Conservation (phyloP, 2,888 invertebrate species). For the Neoaliturus tenellus region DNA sequence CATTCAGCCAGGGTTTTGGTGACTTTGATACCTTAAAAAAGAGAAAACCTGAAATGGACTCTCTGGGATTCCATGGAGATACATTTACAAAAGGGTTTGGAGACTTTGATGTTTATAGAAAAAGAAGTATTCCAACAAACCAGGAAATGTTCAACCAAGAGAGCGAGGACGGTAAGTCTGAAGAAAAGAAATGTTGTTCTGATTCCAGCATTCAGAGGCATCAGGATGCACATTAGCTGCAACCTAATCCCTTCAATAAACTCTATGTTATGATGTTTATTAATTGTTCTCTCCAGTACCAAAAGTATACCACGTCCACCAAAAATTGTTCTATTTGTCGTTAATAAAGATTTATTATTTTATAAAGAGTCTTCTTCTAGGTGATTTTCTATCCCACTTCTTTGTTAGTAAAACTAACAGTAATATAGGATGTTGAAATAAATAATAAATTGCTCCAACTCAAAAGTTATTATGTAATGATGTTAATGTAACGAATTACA, state of each 20-base stretch:
- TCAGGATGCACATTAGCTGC: neutral
- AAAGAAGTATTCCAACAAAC: conserved; percentile 59
- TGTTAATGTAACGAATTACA: too few relatives aligned
- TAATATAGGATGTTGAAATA: too few relatives aligned
- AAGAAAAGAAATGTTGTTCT: conserved; percentile 46
- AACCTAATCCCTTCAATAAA: conserved; percentile 6
- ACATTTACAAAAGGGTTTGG: conserved; percentile 70
- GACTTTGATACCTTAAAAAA: conserved; percentile 68
- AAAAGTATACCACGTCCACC: too few relatives aligned
- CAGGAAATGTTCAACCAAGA: neutral
- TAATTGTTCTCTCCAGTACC: conserved; percentile 11
- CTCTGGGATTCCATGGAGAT: conserved; percentile 70
- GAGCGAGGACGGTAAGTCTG: neutral
- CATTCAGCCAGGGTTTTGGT: conserved; percentile 68
- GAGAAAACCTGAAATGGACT: conserved; percentile 67
- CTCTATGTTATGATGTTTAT: conserved; percentile 20
- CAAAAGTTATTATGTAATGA: too few relatives aligned
- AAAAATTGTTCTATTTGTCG: conserved; percentile 48
- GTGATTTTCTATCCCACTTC: conserved; percentile 12
- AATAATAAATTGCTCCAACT: too few relatives aligned
- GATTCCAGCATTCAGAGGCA: conserved; percentile 60
- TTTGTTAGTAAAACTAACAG: too few relatives aligned
- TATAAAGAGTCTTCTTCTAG: conserved; percentile 27
- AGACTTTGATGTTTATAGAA: conserved; percentile 68
- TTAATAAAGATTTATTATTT: conserved; percentile 52